Percentiles rank a stretch among this genome's conserved stretches.
Conservation (phyloP, 2,113 vertebrate species). For the Acanthochromis polyacanthus region DNA sequence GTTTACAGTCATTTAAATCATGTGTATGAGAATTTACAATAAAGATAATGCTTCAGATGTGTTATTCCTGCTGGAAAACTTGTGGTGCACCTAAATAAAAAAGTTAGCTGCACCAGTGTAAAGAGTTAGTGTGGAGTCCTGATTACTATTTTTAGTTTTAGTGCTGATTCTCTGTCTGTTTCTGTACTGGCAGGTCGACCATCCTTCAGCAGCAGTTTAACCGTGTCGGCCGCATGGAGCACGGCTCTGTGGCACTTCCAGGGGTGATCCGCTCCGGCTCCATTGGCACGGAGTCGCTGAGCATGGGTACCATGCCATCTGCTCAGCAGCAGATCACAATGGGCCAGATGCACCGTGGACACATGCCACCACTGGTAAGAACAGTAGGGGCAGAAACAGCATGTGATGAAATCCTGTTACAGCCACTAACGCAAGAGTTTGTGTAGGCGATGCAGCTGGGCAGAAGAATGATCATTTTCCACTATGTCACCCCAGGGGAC, state of each 20-base stretch:
- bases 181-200: constrained; percentile 77
- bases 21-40: too few species aligned
- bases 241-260: constrained; percentile 93
- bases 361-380: constrained; percentile 96
- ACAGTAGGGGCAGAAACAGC: constrained; percentile 23
- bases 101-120: too few species aligned
- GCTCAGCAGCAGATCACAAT: constrained; percentile 96
- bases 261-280: constrained; percentile 97
- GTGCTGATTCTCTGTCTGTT: background rate
- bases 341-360: constrained; percentile 97
- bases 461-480: too few species aligned
- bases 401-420: background rate
- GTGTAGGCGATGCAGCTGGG: background rate
- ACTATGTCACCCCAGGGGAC: background rate
- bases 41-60: too few species aligned
- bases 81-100: too few species aligned
- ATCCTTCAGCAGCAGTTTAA: constrained; percentile 99
- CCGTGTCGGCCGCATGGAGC: constrained; percentile 92
- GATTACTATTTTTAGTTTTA: background rate
- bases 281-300: constrained; percentile 94
- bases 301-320: constrained; percentile 95
- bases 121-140: too few species aligned
- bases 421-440: background rate
- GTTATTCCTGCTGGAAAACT: too few species aligned
- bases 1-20: too few species aligned